Evolutionary conservation across 2,888 invertebrate genomes (phyloP), one percentile per base, ranked within the genome.

Genomic region (Buathra laborator): DNA sequence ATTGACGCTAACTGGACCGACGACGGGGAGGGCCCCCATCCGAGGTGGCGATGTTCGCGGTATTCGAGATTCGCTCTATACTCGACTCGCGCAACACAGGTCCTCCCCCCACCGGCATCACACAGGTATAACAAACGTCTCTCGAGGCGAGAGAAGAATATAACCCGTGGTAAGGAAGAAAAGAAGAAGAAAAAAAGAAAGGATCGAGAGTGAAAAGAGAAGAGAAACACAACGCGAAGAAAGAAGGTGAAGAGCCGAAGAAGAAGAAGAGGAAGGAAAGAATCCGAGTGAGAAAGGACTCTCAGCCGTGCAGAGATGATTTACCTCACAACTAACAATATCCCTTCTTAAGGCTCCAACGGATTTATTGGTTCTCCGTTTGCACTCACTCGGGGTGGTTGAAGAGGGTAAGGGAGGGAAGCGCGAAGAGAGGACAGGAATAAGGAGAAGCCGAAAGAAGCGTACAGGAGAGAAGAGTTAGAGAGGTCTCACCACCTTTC

Each of bases 311-410:
- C 88, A 89, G 91, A 92, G 91, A 92, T 92, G 92, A 92, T 92
- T 92, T 92, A 92, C 92, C 92, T 92, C 89, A 92, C 92, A 92
- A 91, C 92, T 92, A 92, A 92, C 92, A 92, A 92, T 92, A 92
- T 92, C 91, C 92, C 90, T 92, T 91, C 92, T 91, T 89, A 89
- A 88, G 90, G 89, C 88, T 86, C 89, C 89, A 89, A 89, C 89
- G 92, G 90, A 92, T 92, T 92, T 92, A 92, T 92, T 92, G 90
- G 92, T 92, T 90, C 90, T 89, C 89, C 89, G 81, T 83, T 87
- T 86, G 88, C 88, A 89, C 82, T 87, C 62, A 7, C 14, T 62
- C 32, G n/a, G 62, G 87, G 78, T 87, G 87, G 88, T 67, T 56
- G 70, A 14, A 44, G 71, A 70, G 46, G 29, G 75, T 56, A 68